Base-by-base conservation (phyloP, 2,797 vertebrate genomes). In the Agapornis canus region DNA sequence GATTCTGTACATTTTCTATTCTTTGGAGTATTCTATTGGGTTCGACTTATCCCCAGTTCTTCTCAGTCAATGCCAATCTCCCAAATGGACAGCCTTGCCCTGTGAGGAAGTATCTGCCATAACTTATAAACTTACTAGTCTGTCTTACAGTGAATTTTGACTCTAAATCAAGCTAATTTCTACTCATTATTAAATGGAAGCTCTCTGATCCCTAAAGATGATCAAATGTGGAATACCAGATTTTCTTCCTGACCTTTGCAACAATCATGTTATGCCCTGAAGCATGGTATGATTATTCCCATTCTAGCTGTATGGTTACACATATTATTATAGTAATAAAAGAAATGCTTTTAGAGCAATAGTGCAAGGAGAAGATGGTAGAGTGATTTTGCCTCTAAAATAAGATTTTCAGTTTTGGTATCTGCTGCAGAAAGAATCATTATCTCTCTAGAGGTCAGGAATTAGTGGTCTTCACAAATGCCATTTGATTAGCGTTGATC, bases 201-300 rank as follows among this genome's bases (percentile, higher is more conserved):
- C 70, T 84, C 35, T 90, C 60, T 86, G 54, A 85, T 88, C 63
- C 49, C 75, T 77, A 39, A 90, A 92, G 59, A 91, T 68, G 57
- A 82, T 49, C 56, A 79, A 39, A 78, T 48, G 26, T 63, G 42
- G 66, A 84, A 93, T 51, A 83, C 15, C 54, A 92, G 80, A 91
- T 88, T 91, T 90, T 81, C 19, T 57, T 84, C 43, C 72, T 96
- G 85, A 95, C 91, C 80, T 97, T 94, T 94, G 63, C 77, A 94
- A 70, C 80, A 91, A 91, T 84, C 73, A 40, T 29, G 20, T 64
- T 89, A 68, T 80, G 60, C 85, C 87, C 82, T 91, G 48, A 95
- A 96, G 94, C 51, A 77, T 56, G 54, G 81, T 92, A 84, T 45
- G 66, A 97, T 91, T 92, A 90, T 70, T 83, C 70, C 63, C 52